Evolutionary conservation across 2,888 invertebrate species (phyloP), one percentile per base, ranked within the genome.

Genomic region (Erebia ligea): DNA sequence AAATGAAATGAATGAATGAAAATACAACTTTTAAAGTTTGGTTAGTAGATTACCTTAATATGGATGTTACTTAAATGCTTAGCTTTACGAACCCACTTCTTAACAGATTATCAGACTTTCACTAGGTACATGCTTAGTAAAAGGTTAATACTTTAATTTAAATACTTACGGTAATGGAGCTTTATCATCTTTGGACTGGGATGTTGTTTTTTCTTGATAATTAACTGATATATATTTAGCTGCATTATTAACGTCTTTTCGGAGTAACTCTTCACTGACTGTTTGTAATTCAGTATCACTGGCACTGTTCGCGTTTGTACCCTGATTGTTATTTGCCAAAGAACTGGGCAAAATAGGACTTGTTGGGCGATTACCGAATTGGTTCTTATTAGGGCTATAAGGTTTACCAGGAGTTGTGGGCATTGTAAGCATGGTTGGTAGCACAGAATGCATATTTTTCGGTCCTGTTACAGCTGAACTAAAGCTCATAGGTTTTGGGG

Each of bases 161-260:
- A 17, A 69, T 72, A 92, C 96, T 95, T 94, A 97, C 97, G 96
- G 96, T 77, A 94, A 87, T 40, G 97, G 95, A 9, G 97, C 97
- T 85, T 96, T 95, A 83, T 98, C 97, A 15, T 90, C 94, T 67
- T 89, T 90, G 17, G 95, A 96, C 64, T 94, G 94, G 10, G 96
- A 96, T 1, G 95, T 94, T 0, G 97, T 97, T 84, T 95, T 95
- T 75, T 95, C 96, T 89, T 98, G 97, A 73, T 95, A 94, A 84
- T 97, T 96, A 1, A 97, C 81, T 0, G 94, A 95, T n/a, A 97
- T 92, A 76, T 95, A 94, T 81, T 90, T 95, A 8, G 96, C 95
- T 56, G 96, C 96, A 84, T 97, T 97, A 84, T 97, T 97, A 0
- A 87, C 88, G 82, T 97, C 97, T 82, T 96, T 96, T 69, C 93